Conservation (phyloP, 2,888 invertebrate species). For the Diarsia brunnea region DNA sequence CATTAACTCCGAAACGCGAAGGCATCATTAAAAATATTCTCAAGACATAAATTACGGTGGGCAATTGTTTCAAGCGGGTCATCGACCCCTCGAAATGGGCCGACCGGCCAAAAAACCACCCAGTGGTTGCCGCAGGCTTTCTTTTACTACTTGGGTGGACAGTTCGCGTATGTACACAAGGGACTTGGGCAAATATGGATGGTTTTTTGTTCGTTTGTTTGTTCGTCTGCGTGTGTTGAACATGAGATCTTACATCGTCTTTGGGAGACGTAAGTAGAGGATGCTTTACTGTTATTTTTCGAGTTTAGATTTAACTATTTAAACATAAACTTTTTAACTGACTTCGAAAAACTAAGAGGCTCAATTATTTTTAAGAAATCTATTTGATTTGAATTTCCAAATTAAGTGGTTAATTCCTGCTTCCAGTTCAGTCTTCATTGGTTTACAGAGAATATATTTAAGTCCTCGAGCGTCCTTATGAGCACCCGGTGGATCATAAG, state of each 20-base stretch:
- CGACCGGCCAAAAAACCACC: conserved; percentile 79
- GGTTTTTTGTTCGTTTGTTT: conserved; percentile 17
- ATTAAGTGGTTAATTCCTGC: background rate
- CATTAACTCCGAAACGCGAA: conserved; percentile 52
- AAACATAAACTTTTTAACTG: too few species aligned
- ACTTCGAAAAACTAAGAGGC: too few species aligned
- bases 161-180: conserved; percentile 56
- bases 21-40: conserved; percentile 67
- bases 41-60: conserved; percentile 69
- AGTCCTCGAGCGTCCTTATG: too few species aligned
- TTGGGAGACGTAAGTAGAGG: fast-evolving
- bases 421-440: background rate
- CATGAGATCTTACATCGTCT: background rate
- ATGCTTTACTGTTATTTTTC: background rate
- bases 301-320: background rate
- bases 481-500: too few species aligned
- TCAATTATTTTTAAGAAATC: background rate
- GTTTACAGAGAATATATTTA: too few species aligned
- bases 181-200: conserved; percentile 63
- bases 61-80: conserved; percentile 81
- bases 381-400: background rate
- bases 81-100: conserved; percentile 75
- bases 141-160: conserved; percentile 69
- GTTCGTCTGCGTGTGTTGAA: conserved; percentile 1
- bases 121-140: conserved; percentile 72